These are phyloP conservation scores for Dipus sagitta DNA, from an alignment of 2,797 vertebrate species.

Conservation along the genomic window DNA sequence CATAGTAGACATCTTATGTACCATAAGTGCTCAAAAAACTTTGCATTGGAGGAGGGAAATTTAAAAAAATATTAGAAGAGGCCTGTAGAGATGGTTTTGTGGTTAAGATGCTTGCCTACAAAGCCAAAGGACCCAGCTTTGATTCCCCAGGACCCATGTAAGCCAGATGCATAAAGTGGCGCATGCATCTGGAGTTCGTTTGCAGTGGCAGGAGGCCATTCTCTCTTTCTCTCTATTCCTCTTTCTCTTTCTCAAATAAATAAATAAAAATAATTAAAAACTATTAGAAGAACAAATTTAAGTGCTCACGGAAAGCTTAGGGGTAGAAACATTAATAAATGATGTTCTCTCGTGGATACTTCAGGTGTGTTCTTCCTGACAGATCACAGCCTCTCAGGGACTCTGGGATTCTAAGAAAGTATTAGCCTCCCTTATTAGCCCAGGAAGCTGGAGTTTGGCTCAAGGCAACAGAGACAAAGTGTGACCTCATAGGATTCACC, in stretches of 20 bases:
- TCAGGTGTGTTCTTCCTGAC: not conserved
- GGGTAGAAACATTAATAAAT: not conserved
- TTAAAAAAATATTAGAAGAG: not conserved
- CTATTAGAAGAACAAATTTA: not conserved
- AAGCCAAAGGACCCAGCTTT: too few relatives aligned
- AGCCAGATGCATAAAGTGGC: too few relatives aligned
- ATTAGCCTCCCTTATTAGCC: not conserved
- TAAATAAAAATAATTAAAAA: not conserved
- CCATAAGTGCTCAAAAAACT: not conserved
- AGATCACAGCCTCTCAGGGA: not conserved
- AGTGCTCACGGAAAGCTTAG: not conserved
- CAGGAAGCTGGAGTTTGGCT: not conserved
- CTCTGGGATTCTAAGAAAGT: constrained; percentile 3
- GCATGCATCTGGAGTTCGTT: too few relatives aligned
- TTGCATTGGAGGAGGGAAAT: not conserved
- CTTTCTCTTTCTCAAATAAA: too few relatives aligned
- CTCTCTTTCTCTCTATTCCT: too few relatives aligned
- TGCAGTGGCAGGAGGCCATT: too few relatives aligned
- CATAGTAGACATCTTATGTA: not conserved
- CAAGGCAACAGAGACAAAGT: not conserved
- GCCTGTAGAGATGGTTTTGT: too few relatives aligned
- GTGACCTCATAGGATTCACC: not conserved
- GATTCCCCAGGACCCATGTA: too few relatives aligned
- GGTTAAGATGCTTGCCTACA: too few relatives aligned
- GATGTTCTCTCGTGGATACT: not conserved